phyloP scores from a whole-genome alignment of 2,888 invertebrate genomes.

The Imbricaverruca yamaguchii region DNA sequence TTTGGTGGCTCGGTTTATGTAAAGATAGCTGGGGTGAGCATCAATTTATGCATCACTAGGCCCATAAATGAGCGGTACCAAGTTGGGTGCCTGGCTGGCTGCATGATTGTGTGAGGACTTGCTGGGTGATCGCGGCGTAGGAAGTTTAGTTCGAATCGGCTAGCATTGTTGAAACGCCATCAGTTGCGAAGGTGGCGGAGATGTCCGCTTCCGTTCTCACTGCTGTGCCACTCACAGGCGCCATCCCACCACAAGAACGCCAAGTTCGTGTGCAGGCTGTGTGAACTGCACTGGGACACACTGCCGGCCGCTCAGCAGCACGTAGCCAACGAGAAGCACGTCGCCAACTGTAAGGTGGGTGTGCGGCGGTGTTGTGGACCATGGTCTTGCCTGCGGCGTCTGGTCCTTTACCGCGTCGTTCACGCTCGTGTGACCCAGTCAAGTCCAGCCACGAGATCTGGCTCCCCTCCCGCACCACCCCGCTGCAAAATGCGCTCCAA shows the following conservation, averaged over 20 bases:
- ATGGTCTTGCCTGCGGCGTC: not conserved
- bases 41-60: too few species aligned
- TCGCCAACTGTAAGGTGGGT: not conserved
- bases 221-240: not conserved
- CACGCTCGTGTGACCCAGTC: not conserved
- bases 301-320: not conserved
- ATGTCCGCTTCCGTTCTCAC: not conserved
- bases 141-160: too few species aligned
- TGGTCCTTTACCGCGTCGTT: not conserved
- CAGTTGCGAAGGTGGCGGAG: too few species aligned
- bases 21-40: too few species aligned
- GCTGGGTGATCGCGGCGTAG: too few species aligned
- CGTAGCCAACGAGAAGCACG: not conserved
- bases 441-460: not conserved
- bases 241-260: slow-evolving; percentile 1
- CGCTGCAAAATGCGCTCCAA: too few species aligned
- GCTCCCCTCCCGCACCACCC: not conserved
- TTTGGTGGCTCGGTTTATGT: too few species aligned
- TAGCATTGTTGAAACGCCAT: too few species aligned
- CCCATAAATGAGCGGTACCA: too few species aligned
- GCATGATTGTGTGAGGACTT: too few species aligned
- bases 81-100: too few species aligned
- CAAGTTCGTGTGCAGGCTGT: not conserved
- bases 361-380: not conserved
- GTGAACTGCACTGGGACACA: not conserved